Evolutionary conservation across 64 coral and sea anemone genomes (phyloP).

Genomic region (Montipora cactus): DNA sequence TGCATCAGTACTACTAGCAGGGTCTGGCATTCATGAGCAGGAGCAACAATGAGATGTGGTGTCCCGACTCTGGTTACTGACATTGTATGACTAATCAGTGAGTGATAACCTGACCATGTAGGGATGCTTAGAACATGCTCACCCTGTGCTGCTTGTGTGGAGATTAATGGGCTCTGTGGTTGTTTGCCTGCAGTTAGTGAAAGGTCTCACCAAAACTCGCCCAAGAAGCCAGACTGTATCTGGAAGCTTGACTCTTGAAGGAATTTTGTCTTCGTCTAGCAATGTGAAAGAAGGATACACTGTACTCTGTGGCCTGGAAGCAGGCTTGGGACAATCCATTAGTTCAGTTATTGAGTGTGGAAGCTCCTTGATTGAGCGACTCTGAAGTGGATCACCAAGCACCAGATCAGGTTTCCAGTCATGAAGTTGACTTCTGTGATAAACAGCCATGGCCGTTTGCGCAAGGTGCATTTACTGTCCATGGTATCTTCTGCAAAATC

Average conservation of each 20-base stretch:
- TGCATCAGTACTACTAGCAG: neutral
- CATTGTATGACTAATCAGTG: neutral
- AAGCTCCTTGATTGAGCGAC: slow-evolving; percentile 19
- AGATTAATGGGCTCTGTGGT: neutral
- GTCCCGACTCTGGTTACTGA: neutral
- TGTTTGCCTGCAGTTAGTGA: neutral
- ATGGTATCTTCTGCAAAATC: neutral
- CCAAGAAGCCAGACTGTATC: slow-evolving; percentile 17
- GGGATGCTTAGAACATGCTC: neutral
- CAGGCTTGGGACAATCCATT: slow-evolving; percentile 5
- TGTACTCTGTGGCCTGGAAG: slow-evolving; percentile 5
- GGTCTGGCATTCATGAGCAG: neutral
- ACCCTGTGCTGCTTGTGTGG: neutral
- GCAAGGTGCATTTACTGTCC: neutral
- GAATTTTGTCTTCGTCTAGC: neutral
- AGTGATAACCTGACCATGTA: neutral
- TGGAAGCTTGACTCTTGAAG: neutral
- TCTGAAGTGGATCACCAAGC: neutral
- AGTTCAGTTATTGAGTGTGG: slow-evolving; percentile 16
- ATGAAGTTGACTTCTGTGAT: neutral
- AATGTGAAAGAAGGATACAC: slow-evolving; percentile 21
- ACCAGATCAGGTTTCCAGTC: neutral
- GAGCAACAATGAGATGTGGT: neutral
- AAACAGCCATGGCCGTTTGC: neutral
- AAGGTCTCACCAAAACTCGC: neutral